Base-by-base conservation (phyloP, 2,888 invertebrate genomes). In the Teleogryllus oceanicus region DNA sequence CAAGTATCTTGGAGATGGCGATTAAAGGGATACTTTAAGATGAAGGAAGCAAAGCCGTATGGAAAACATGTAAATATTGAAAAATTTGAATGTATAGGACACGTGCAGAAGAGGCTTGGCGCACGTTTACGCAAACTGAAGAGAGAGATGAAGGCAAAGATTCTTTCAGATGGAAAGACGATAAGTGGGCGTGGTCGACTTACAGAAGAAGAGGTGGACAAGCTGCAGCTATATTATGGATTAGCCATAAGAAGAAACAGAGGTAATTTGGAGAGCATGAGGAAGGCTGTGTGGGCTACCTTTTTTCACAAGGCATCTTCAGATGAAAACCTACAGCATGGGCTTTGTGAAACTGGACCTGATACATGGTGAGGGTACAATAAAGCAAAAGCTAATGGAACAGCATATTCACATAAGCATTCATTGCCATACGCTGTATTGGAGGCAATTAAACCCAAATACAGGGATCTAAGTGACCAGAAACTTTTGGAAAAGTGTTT, bases 321-420 rank as follows among this genome's bases (percentile, higher is more conserved):
- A 18, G 77, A 82, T 74, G 79, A 81, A 20, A 80, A 81, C 10
- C 83, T 81, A 13, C 79, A 76, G 21, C 82, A 83, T 74, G 62
- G 77, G n/a, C 78, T 81, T n/a, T 82, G 81, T 74, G 81, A 81
- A 11, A 80, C 49, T 13, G 82, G 79, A 49, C 18, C 24, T 8
- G 78, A 80, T 18, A 80, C 80, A 37, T 83, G 83, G 83, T 82
- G 83, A 76, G 78, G 78, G 21, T 82, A 77, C 21, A 78, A 81
- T 18, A 77, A 50, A 20, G 50, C 50, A 20, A 80, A 79, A 10
- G 24, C 24, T 24, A 24, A 24, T 2, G 24, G 24, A 24, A 24
- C 24, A 24, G 24, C 24, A 24, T 24, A 24, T 2, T 24, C 24
- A 24, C 24, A 24, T 2, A 24, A 24, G 2, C 24, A 24, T 24